These are phyloP conservation scores for Plusia festucae DNA, from an alignment of 2,888 invertebrate genomes.

Conservation along the genomic window DNA sequence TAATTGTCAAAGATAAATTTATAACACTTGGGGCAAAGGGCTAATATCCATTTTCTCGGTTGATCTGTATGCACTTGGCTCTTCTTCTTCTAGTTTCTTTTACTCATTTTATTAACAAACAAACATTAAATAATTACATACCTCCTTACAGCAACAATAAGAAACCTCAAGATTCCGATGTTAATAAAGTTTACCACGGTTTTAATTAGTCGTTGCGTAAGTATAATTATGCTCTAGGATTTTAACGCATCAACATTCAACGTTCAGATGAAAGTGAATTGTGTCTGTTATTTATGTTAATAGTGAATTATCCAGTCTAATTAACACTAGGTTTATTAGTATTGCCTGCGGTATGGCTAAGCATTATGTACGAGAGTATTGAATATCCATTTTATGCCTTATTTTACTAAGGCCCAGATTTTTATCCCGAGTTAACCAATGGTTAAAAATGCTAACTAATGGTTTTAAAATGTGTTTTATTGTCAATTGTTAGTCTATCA, in stretches of 20 bases:
- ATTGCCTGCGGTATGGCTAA: background rate
- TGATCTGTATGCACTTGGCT: no score
- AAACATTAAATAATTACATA: background rate
- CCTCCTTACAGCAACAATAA: background rate
- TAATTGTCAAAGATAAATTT: no score
- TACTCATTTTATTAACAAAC: no score
- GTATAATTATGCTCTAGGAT: conserved; percentile 27
- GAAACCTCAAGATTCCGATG: conserved; percentile 26
- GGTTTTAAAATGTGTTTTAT: no score
- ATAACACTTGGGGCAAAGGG: no score
- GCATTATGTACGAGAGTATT: no score
- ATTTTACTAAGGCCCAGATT: no score
- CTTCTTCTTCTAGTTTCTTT: no score
- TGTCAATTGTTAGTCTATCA: no score
- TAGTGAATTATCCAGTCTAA: background rate
- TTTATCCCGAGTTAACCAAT: no score
- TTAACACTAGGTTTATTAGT: background rate
- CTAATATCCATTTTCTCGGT: no score
- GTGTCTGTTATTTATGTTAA: conserved; percentile 6
- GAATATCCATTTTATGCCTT: background rate
- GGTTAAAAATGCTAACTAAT: no score
- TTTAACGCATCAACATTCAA: conserved; percentile 15
- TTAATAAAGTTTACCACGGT: conserved; percentile 18
- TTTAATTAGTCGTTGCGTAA: conserved; percentile 33
- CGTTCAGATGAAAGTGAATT: conserved; percentile 13